Conservation (phyloP, 2,888 invertebrate species). For the Epinotia ramella region DNA sequence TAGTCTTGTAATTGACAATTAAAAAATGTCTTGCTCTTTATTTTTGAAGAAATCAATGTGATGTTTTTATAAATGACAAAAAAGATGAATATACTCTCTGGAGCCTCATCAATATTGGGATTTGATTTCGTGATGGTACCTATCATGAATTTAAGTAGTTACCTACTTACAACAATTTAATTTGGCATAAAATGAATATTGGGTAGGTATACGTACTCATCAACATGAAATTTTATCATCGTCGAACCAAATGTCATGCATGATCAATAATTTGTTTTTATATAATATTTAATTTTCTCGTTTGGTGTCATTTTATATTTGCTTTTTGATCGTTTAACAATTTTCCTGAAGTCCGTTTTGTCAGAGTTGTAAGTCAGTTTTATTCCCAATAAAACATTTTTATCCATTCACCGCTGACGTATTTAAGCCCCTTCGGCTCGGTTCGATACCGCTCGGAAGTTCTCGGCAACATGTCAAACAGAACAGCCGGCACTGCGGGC, state of each 20-base stretch:
- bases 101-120: not conserved
- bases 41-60: not conserved
- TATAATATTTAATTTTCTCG: not conserved
- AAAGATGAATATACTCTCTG: not conserved
- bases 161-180: too few relatives aligned
- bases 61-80: not conserved
- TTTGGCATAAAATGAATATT: too few relatives aligned
- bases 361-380: not conserved
- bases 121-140: too few relatives aligned
- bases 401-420: slow-evolving; percentile 36
- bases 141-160: too few relatives aligned
- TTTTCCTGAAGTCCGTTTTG: not conserved
- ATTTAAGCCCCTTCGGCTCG: slow-evolving; percentile 49
- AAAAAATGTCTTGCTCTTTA: not conserved
- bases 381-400: slow-evolving; percentile 36
- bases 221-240: too few relatives aligned
- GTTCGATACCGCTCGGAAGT: slow-evolving; percentile 54
- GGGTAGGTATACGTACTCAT: too few relatives aligned
- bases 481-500: slow-evolving; percentile 55
- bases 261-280: not conserved
- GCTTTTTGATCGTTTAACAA: not conserved
- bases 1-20: not conserved
- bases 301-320: not conserved
- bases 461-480: slow-evolving; percentile 56
- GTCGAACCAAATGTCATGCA: too few relatives aligned